Evolutionary conservation across 2,113 vertebrate genomes (phyloP), one percentile per base, ranked within the genome.

Genomic region (Etheostoma spectabile): DNA sequence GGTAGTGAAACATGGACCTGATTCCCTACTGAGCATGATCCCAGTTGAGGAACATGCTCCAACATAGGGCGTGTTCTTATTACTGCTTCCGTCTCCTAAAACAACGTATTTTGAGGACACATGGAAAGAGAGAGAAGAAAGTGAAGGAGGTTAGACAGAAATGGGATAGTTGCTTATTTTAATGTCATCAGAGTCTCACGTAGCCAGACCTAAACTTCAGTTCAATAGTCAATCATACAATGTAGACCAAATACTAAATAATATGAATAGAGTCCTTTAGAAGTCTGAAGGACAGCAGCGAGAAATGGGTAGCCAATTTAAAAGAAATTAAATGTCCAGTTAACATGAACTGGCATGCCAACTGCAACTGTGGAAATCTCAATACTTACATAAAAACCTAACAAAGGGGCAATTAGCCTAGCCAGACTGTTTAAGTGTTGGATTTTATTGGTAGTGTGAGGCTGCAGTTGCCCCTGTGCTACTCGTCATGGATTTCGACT

Each of bases 381-480:
- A 57, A 8, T 16, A 38, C 51, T 35, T 45, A 2, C 3, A 56
- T 65, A 62, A 74, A 73, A 48, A 61, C 13, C n/a, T n/a, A 59
- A 61, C 27, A 61, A 60, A 60, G 59, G 30, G 59, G 14, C 27
- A 38, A 18, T 35, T n/a, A 12, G 3, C 48, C 21, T 52, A 8
- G 48, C 6, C 56, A 30, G 56, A 78, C 56, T 53, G 61, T 45
- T 69, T 42, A 42, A 78, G 33, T 61, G 46, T 61, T 60, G 42
- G 73, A 8, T 61, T 61, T 69, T 78, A 68, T 77, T 38, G 64
- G 55, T 60, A 49, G 21, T 35, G 3, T 65, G 52, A 33, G 27
- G 45, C 56, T 51, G 57, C 19, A 35, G 18, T 61, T n/a, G 19
- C 57, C 45, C 18, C 18, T 19, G 1, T 24, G 21, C 65, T 15